Evolutionary conservation across 92 coral and sea anemone genomes (phyloP).

Genomic region (Actinernus sp.): DNA sequence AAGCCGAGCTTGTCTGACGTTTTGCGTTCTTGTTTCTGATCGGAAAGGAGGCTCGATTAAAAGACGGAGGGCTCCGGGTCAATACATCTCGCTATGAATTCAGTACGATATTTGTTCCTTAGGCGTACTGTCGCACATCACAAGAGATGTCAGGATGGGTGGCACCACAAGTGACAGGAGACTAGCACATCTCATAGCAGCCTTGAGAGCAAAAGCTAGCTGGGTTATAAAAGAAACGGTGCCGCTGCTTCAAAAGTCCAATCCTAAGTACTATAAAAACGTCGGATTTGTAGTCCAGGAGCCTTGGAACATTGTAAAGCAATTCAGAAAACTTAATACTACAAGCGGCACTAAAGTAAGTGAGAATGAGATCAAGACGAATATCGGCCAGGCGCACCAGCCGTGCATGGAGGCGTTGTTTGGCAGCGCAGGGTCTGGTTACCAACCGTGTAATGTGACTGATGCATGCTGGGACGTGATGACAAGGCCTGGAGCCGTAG

Average conservation of each 20-base stretch:
- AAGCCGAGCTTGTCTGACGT: too few relatives aligned
- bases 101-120: too few relatives aligned
- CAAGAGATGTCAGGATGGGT: too few relatives aligned
- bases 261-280: slow-evolving; percentile 41
- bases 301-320: slow-evolving; percentile 64
- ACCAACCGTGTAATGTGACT: slow-evolving; percentile 59
- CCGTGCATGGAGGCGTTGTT: slow-evolving; percentile 76
- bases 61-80: too few relatives aligned
- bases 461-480: slow-evolving; percentile 70
- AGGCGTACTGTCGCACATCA: too few relatives aligned
- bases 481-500: slow-evolving; percentile 66
- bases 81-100: too few relatives aligned
- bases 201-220: not conserved
- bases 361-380: slow-evolving; percentile 11
- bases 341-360: not conserved
- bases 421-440: slow-evolving; percentile 69
- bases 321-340: slow-evolving; percentile 39
- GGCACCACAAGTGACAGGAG: too few relatives aligned
- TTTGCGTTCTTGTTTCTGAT: too few relatives aligned
- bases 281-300: slow-evolving; percentile 62
- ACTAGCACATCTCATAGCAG: not conserved
- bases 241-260: slow-evolving; percentile 18
- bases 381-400: slow-evolving; percentile 38
- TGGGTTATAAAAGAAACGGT: slow-evolving; percentile 7
- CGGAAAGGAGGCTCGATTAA: too few relatives aligned